Conservation (phyloP, 2,797 vertebrate species). For the Pseudochirops cupreus region DNA sequence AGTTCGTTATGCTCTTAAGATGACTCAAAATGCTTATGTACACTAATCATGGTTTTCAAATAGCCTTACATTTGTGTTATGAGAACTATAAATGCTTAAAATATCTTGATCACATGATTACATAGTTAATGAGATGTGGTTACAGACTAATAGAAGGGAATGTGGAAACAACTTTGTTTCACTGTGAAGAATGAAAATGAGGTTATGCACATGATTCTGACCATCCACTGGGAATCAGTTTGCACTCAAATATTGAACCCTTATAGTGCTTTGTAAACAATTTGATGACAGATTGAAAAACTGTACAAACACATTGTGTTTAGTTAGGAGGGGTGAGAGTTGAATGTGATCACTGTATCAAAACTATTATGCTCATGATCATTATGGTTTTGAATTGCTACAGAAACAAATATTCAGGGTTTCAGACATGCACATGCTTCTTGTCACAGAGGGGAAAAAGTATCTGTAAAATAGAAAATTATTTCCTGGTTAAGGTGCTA, state of each 20-base stretch:
- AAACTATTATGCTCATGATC: neutral
- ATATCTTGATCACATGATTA: neutral
- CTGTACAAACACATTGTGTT: neutral
- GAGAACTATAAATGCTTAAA: neutral
- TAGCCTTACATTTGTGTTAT: neutral
- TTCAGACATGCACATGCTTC: neutral
- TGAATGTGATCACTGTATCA: neutral
- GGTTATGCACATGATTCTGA: neutral
- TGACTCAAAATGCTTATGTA: neutral
- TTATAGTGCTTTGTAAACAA: neutral
- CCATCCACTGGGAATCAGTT: neutral
- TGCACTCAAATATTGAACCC: neutral
- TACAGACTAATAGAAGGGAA: neutral
- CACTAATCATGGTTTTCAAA: neutral
- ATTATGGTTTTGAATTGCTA: neutral
- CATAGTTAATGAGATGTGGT: neutral
- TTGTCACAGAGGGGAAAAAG: neutral
- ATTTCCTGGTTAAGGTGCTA: neutral
- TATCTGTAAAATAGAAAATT: neutral
- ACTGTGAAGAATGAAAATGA: neutral
- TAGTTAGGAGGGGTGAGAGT: neutral
- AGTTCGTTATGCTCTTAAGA: neutral
- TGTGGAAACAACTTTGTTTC: neutral
- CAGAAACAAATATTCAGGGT: neutral
- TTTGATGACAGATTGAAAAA: neutral